Percentiles rank a stretch among this genome's conserved stretches.
Conservation (phyloP, 1,140 invertebrate species). For the Eumeta japonica region DNA sequence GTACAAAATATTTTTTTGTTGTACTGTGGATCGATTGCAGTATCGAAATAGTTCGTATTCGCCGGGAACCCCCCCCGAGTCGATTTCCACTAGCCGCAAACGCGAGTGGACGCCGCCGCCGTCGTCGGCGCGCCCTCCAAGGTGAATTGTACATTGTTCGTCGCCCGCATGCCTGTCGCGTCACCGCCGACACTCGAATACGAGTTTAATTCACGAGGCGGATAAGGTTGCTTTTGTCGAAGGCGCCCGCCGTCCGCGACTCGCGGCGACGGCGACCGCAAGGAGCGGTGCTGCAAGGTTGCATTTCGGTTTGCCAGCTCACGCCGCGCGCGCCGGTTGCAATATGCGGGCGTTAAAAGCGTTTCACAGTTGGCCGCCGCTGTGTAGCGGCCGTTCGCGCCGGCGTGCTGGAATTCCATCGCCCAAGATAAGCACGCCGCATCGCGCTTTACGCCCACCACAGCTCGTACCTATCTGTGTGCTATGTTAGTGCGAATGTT, state of each 20-base stretch:
- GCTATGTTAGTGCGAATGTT: too few relatives aligned
- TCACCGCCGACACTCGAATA: constrained; percentile 41
- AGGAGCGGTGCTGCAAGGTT: background rate
- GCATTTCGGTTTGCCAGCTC: constrained; percentile 16
- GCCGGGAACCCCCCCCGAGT: too few relatives aligned
- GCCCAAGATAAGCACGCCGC: constrained; percentile 42
- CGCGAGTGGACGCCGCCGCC: too few relatives aligned
- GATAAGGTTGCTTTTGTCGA: constrained; percentile 44
- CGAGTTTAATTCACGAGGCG: constrained; percentile 35
- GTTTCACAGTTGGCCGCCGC: constrained; percentile 51
- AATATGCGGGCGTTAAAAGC: constrained; percentile 48
- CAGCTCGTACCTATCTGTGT: too few relatives aligned
- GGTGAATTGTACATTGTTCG: constrained; percentile 57
- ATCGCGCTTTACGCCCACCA: too few relatives aligned
- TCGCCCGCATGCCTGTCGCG: constrained; percentile 31
- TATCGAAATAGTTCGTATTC: too few relatives aligned
- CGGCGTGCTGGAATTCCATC: constrained; percentile 46
- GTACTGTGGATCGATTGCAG: too few relatives aligned
- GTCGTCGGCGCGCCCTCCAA: too few relatives aligned
- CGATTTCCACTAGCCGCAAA: too few relatives aligned
- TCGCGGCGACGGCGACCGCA: too few relatives aligned
- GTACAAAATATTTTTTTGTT: too few relatives aligned
- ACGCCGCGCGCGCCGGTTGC: constrained; percentile 9
- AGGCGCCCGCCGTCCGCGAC: too few relatives aligned
- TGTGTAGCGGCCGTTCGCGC: constrained; percentile 36